Conservation (phyloP, 1,140 invertebrate genomes). For the Metopolophium dirhodum region DNA sequence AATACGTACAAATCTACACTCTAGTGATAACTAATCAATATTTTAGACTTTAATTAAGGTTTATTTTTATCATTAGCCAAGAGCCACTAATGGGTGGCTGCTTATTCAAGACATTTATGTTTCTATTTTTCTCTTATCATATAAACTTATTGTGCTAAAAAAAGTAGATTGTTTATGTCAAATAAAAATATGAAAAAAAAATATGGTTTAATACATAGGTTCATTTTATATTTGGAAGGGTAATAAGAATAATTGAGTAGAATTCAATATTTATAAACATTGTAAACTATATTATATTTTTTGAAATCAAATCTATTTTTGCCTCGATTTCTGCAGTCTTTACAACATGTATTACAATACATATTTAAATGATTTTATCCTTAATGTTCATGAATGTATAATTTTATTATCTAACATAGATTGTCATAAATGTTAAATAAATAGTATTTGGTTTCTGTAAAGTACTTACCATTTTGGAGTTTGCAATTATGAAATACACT, state of each 20-base stretch:
- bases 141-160: no score
- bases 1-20: no score
- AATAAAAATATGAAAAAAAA: no score
- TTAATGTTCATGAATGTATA: neutral
- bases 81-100: no score
- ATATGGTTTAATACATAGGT: neutral
- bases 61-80: no score
- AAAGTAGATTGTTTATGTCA: no score
- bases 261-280: neutral
- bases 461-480: constrained; percentile 60
- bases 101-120: no score
- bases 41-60: neutral
- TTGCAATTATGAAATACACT: constrained; percentile 65
- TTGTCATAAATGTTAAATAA: neutral
- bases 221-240: neutral
- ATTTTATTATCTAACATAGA: neutral
- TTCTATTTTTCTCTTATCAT: no score
- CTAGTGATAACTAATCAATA: neutral
- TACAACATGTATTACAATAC: neutral
- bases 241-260: neutral
- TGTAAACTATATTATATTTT: no score
- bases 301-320: no score
- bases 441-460: neutral
- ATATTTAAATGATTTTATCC: neutral
- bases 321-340: no score